Evolutionary conservation across 2,888 invertebrate species (phyloP).

Genomic region (Rhagium mordax): DNA sequence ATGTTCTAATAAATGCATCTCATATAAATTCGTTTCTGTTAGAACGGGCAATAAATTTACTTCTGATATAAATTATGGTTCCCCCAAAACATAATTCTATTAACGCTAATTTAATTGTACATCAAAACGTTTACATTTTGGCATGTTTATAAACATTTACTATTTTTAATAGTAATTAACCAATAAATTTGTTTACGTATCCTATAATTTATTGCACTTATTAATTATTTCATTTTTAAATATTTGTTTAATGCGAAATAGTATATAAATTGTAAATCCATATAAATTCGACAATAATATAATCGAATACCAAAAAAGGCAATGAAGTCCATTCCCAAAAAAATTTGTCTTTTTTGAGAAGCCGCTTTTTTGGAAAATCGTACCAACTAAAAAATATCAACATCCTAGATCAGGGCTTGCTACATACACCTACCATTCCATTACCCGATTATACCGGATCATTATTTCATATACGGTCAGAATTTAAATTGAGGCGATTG

Average conservation of each 20-base stretch:
- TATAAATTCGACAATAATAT: too few relatives aligned
- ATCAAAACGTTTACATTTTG: not conserved
- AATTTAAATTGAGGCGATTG: constrained; percentile 5
- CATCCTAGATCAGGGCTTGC: not conserved
- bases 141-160: not conserved
- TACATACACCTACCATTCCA: not conserved
- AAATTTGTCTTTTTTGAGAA: too few relatives aligned
- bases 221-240: not conserved
- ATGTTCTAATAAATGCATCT: too few relatives aligned
- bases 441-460: not conserved
- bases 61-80: not conserved
- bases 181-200: not conserved
- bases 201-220: not conserved
- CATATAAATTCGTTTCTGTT: not conserved
- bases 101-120: not conserved
- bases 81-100: not conserved
- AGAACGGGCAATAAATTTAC: not conserved
- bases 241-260: not conserved
- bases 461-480: not conserved
- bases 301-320: too few relatives aligned
- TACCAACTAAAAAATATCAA: not conserved
- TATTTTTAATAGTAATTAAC: not conserved
- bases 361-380: too few relatives aligned
- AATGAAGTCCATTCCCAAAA: too few relatives aligned
- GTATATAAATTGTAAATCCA: not conserved